Base-by-base conservation (phyloP, 2,113 vertebrate genomes). In the Urocitellus parryii region DNA sequence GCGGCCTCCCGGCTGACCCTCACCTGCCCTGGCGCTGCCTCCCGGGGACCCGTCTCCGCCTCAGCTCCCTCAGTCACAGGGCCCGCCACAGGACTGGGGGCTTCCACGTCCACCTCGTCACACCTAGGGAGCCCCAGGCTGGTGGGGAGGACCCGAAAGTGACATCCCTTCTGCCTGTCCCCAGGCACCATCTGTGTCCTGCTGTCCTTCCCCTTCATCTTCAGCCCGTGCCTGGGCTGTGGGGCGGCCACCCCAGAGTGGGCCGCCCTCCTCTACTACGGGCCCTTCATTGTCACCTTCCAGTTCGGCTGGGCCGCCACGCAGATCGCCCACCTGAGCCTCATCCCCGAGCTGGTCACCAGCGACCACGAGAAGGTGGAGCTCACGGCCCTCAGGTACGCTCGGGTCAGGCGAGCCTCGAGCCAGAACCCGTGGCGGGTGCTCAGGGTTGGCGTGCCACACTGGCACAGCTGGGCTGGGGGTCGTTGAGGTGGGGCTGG, bases 281-380 rank as follows among this genome's bases (percentile, higher is more conserved):
- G 98, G 37, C 99, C 99, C 0, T 99, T 99, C 98, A 99, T 99
- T 37, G 5, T 99, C 89, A 94, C 99, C 98, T 99, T 99, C 97
- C 99, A 99, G 98, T 99, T 99, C 0, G 99, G 99, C 96, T 99
- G 99, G 99, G 99, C 99, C 0, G 99, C 99, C 83, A 99, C 99
- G 0, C 99, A 99, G 98, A 99, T 99, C 96, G 99, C 99, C 4
- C 99, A 99, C 97, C 98, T 99, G 77, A 99, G 99, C 1, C 99
- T 99, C 96, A 99, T 99, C 70, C 99, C 99, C 0, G 99, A 99
- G 98, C 98, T 99, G 25, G 99, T 98, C 95, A 98, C 98, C 83
- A 99, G 97, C 2, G 99, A 99, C 78, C 99, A 99, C 0, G 99
- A 99, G 85, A 99, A 99, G 90, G 99, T 99, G 88, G 99, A 99